Evolutionary conservation across 2,113 vertebrate genomes (phyloP).

Genomic region (Cebus imitator): DNA sequence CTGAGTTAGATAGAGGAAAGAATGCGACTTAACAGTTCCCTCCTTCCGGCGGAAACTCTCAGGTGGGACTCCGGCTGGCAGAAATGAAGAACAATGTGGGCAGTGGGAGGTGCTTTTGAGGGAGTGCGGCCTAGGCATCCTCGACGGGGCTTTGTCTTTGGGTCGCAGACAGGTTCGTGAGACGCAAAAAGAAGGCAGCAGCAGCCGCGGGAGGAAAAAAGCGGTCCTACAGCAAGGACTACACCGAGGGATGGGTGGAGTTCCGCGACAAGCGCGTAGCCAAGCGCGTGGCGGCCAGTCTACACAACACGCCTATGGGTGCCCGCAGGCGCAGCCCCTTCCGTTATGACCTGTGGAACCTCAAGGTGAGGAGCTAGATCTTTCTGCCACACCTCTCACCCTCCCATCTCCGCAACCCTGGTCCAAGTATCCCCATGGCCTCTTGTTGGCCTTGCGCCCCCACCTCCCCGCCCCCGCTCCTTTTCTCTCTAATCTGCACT

Average conservation of each 20-base stretch:
- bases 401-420: not conserved
- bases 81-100: not conserved
- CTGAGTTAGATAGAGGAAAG: not conserved
- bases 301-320: conserved; percentile 91
- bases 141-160: not conserved
- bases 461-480: too few species aligned
- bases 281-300: conserved; percentile 87
- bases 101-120: not conserved
- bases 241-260: conserved; percentile 94
- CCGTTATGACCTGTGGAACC: conserved; percentile 90
- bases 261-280: conserved; percentile 92
- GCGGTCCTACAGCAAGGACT: conserved; percentile 85
- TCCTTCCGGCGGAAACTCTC: not conserved
- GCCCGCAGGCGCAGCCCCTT: conserved; percentile 86
- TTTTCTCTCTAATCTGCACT: not conserved
- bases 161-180: conserved; percentile 70
- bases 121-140: not conserved
- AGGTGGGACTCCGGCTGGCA: too few species aligned
- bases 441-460: not conserved
- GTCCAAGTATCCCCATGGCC: accelerated
- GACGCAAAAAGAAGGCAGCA: conserved; percentile 85
- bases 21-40: not conserved
- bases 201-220: conserved; percentile 81
- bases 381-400: too few species aligned
- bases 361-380: conserved; percentile 86